phyloP scores from a whole-genome alignment of 2,113 vertebrate genomes.

The Capreolus pygargus region DNA sequence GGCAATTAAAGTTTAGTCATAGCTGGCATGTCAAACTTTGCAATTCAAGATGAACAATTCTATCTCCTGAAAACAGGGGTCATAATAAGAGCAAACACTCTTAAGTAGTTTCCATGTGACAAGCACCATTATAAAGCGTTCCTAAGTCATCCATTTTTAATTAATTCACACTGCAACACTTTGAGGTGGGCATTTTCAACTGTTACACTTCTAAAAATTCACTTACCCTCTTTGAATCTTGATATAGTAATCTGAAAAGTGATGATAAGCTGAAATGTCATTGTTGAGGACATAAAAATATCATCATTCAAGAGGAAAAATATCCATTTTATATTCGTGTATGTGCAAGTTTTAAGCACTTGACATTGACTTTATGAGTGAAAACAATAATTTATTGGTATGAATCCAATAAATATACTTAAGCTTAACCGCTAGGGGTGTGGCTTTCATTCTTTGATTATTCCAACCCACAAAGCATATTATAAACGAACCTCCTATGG shows the following conservation, averaged over 20 bases:
- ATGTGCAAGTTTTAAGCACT: neutral
- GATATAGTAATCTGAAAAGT: neutral
- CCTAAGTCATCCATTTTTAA: neutral
- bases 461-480: neutral
- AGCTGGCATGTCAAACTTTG: neutral
- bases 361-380: neutral
- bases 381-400: neutral
- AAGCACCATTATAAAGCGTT: neutral
- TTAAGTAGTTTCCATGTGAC: neutral
- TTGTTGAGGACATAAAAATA: neutral
- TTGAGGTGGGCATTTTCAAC: neutral
- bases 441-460: neutral
- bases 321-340: neutral
- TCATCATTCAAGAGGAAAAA: neutral
- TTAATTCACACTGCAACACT: neutral
- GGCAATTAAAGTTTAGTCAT: neutral
- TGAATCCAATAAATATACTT: neutral
- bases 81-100: neutral
- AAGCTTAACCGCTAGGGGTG: neutral
- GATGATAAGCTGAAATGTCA: neutral
- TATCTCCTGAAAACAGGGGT: neutral
- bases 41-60: neutral
- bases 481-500: neutral
- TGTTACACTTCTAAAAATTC: neutral
- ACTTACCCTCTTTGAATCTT: neutral